Evolutionary conservation across 2,888 invertebrate species (phyloP).

Genomic region (Blastobasis adustella): DNA sequence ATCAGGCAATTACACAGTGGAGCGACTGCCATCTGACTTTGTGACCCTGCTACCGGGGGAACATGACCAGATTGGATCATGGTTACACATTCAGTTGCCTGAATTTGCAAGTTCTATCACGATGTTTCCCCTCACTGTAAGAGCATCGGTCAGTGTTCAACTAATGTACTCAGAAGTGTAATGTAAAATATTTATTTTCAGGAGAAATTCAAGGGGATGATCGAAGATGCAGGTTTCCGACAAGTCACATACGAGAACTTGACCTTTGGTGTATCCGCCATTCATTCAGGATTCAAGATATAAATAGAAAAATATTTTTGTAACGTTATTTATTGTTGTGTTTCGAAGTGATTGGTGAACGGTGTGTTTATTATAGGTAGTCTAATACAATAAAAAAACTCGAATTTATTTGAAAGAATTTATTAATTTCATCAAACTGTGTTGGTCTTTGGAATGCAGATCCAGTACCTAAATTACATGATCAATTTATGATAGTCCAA

Average conservation of each 20-base stretch:
- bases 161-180: too few species aligned
- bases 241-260: constrained; percentile 93
- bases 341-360: background rate
- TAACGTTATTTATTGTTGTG: background rate
- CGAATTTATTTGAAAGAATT: constrained; percentile 35
- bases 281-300: constrained; percentile 96
- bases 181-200: constrained; percentile 45
- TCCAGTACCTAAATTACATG: constrained; percentile 57
- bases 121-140: too few species aligned
- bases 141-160: too few species aligned
- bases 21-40: too few species aligned
- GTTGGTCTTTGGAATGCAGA: constrained; percentile 70
- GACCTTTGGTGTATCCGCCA: constrained; percentile 92
- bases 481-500: constrained; percentile 38
- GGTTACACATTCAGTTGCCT: too few species aligned
- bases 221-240: constrained; percentile 91
- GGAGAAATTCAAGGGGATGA: constrained; percentile 91
- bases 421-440: constrained; percentile 68
- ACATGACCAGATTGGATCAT: too few species aligned
- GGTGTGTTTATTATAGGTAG: background rate
- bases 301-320: constrained; percentile 39
- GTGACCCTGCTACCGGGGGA: too few species aligned
- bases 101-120: too few species aligned
- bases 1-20: too few species aligned
- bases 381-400: constrained; percentile 16